Evolutionary conservation across 1,140 invertebrate species (phyloP), one percentile per base, ranked within the genome.

Genomic region (Pseudomyrmex pallidus): DNA sequence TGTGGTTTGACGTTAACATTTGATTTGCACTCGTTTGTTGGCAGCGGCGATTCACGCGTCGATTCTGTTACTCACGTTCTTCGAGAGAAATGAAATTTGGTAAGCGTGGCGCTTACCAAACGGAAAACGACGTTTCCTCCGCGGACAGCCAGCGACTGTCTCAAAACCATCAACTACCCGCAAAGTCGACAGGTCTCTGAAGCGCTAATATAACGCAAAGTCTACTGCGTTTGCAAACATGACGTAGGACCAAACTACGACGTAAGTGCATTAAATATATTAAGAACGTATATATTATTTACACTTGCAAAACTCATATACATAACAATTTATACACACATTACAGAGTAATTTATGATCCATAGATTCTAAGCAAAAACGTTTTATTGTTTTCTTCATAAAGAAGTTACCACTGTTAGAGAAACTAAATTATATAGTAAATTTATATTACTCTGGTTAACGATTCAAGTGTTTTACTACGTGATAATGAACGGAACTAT

Each of bases 21-120:
- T 9, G 15, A 12, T 78, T 78, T 67, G 17, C 52, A 57, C 44
- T 7, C 44, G n/a, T 50, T 54, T 46, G 61, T 64, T 76, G 61
- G 15, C 15, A 68, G 10, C 46, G 46, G 5, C 48, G 20, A 10
- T 50, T 70, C 20, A 2, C 46, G 9, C 54, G 12, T 9, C 54
- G 8, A 57, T 0, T 8, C n/a, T 12, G 61, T 10, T 22, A 35
- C 1, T 0, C 35, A 35, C 35, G 35, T 35, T 5, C 0, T 35
- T 7, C 35, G 5, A 35, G 5, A 35, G 5, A 35, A 2, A 0
- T 4, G 22, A 61, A 13, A 61, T 63, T 35, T 50, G 22, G 17
- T 0, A n/a, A 44, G 48, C 1, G 12, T 54, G 22, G 20, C 64
- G 48, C 13, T 15, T 68, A 25, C 44, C 10, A 10, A 20, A 68